phyloP scores from a whole-genome alignment of 2,888 invertebrate species.

The Luperina testacea region DNA sequence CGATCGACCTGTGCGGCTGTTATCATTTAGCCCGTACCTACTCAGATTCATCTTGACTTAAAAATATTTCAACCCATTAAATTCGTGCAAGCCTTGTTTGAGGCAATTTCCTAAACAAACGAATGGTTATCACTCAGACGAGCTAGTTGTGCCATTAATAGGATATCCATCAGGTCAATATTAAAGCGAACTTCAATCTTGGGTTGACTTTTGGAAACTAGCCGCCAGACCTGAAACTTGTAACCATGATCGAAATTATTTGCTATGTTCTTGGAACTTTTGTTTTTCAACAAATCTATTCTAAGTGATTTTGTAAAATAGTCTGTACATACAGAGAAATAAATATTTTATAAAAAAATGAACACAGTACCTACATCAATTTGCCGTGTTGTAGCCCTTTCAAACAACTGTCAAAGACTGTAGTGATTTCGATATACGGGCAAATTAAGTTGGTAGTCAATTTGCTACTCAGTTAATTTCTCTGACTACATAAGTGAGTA shows the following conservation, averaged over 20 bases:
- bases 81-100: neutral
- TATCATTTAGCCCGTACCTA: neutral
- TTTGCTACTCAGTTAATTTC: neutral
- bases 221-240: neutral
- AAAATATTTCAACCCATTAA: neutral
- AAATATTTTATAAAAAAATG: neutral
- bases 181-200: neutral
- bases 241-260: neutral
- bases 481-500: neutral
- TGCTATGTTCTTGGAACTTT: neutral
- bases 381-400: neutral
- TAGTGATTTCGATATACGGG: neutral
- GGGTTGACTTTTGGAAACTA: neutral
- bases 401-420: neutral
- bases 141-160: neutral
- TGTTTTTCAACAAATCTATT: neutral
- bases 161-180: neutral
- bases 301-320: neutral
- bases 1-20: too few species aligned
- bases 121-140: too few species aligned
- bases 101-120: neutral
- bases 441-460: neutral
- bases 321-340: neutral
- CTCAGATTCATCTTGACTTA: neutral
- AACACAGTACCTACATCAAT: neutral